Percentiles rank a stretch among this genome's conserved stretches.
Conservation (phyloP, 2,797 vertebrate species). For the Neosalanx taihuensis region DNA sequence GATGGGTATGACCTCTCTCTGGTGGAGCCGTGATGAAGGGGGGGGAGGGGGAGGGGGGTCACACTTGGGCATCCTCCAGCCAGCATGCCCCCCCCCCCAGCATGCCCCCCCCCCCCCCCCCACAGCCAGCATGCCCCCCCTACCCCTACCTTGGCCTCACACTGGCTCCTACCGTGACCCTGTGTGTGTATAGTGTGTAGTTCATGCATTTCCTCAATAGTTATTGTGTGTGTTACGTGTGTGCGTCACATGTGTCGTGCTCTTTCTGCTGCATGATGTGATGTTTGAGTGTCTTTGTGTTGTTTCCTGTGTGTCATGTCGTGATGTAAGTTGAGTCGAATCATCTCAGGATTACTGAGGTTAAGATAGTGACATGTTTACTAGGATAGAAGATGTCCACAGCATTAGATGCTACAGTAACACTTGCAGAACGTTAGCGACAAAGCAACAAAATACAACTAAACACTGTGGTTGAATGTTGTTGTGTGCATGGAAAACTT, state of each 20-base stretch:
- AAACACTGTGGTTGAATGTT: no score
- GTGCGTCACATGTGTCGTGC: slow-evolving; percentile 44
- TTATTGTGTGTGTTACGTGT: slow-evolving; percentile 19
- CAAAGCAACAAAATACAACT: no score
- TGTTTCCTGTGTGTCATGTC: slow-evolving; percentile 3
- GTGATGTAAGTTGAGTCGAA: not conserved
- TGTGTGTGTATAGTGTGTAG: not conserved
- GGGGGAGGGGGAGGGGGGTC: no score
- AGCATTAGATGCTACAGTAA: no score
- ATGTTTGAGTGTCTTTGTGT: slow-evolving; percentile 20
- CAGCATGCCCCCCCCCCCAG: slow-evolving; percentile 58
- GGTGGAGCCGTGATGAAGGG: not conserved
- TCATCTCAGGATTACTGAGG: no score
- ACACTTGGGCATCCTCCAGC: slow-evolving; percentile 17
- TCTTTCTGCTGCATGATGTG: slow-evolving; percentile 23
- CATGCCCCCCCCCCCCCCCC: slow-evolving; percentile 47
- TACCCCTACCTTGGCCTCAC: not conserved
- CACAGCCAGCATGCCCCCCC: slow-evolving; percentile 49
- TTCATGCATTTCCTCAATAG: no score
- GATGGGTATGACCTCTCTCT: not conserved
- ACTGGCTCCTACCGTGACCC: not conserved
- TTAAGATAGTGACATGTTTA: no score
- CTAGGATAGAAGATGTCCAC: no score
- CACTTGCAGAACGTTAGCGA: no score
- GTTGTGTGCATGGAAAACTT: no score